These are phyloP conservation scores for Miniopterus natalensis DNA, from an alignment of 2,113 vertebrate genomes.

Conservation along the genomic window DNA sequence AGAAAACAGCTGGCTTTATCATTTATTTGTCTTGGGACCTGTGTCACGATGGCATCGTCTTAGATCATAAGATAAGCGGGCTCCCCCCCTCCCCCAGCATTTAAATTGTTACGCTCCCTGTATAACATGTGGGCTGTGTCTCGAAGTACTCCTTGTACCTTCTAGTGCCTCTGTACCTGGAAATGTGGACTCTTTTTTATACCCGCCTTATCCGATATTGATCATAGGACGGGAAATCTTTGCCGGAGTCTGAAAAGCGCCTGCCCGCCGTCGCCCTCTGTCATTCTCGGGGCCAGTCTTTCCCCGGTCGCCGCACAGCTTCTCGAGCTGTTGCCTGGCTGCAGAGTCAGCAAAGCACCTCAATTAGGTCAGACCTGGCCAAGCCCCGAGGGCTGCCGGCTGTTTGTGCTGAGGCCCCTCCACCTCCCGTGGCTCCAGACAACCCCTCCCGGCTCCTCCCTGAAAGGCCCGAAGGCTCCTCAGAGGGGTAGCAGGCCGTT, in stretches of 20 bases:
- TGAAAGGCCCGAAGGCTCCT: neutral
- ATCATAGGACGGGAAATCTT: neutral
- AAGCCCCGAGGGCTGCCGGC: neutral
- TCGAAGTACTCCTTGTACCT: neutral
- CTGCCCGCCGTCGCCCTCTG: neutral
- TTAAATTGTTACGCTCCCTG: neutral
- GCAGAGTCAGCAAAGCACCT: neutral
- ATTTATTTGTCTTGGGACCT: neutral
- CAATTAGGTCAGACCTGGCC: neutral
- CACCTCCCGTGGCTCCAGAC: neutral
- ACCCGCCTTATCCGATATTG: neutral
- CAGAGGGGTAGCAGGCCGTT: neutral
- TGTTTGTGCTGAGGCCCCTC: rapidly evolving
- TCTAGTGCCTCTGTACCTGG: neutral
- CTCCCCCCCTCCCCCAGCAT: neutral
- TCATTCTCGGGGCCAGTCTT: neutral
- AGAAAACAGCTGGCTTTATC: neutral
- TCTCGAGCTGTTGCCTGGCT: conserved; percentile 20
- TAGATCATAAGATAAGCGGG: neutral
- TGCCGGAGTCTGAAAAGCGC: neutral
- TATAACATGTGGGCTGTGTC: neutral
- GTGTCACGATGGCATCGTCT: neutral
- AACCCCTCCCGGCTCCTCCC: neutral
- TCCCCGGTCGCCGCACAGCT: neutral
- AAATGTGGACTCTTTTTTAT: neutral